Evolutionary conservation across 2,888 invertebrate species (phyloP), one percentile per base, ranked within the genome.

Genomic region (Chelonus formosanus): DNA sequence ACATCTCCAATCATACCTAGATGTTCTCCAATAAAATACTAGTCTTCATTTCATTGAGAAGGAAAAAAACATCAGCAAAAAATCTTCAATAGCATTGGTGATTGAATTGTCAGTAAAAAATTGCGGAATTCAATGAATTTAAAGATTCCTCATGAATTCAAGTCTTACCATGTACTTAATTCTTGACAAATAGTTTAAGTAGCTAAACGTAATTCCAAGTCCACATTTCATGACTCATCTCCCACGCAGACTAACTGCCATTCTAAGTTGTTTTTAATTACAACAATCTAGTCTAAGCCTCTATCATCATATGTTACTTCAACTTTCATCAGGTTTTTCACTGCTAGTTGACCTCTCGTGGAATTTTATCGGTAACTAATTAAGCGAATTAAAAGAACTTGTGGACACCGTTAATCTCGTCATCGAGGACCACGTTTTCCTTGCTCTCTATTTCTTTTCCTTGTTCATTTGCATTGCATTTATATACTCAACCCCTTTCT

Each of bases 201-300:
- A 60, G 73, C 70, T 63, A 62, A 65, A 10, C 2, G 36, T 36
- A 56, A 5, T 40, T 20, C 34, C 40, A n/a, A 56, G 52, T 50
- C 65, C 57, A 65, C 45, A 61, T 55, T 58, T 45, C 67, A 67
- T 73, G 75, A 73, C 71, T 75, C 76, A 76, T 75, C 70, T 70
- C 71, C 40, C 59, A 52, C 53, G 58, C 54, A 40, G 6, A 40
- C 40, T 40, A 4, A 1, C 40, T 40, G 50, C 53, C 55, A 74
- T 75, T 76, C 77, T 72, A 75, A 73, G 57, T 71, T 60, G 48
- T 71, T 68, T 70, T 76, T 76, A 78, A 79, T 78, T 74, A 75
- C 77, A 70, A 71, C 75, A 74, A 71, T 76, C 52, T 66, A 63
- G 68, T 70, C 74, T 60, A 35, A 60, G 62, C 63, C 31, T 65